Base-by-base conservation (phyloP, 2,113 vertebrate genomes). In the Paedocypris sp. region DNA sequence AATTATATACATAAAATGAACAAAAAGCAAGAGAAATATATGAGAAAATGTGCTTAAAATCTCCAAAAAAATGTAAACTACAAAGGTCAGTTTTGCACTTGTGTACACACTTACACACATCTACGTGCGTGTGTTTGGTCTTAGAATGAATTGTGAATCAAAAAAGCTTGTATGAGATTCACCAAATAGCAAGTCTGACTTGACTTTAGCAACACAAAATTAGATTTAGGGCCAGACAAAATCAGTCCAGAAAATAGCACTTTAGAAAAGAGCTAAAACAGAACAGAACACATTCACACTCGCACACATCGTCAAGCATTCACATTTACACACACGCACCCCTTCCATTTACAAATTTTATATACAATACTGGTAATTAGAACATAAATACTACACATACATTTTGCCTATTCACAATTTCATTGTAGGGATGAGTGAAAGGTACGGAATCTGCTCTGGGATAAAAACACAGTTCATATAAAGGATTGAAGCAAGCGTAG, bases 301-400 rank as follows among this genome's bases (percentile, higher is more conserved):
- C 79, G 83, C 80, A 79, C 71, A 76, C 79, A 73, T 64, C 54
- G 66, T 60, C 52, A 65, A 58, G 70, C 66, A 19, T 20, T 58
- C 19, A 45, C 28, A 28, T 46, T 36, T 47, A 18, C 60, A 35
- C 52, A 32, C 46, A 39, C 39, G 23, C 49, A 60, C 45, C 39
- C 51, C 47, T 59, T 59, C 49, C 64, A 50, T 73, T 76, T 73
- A 73, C 81, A 79, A 80, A 75, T 82, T 82, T 75, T 87, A 86
- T 87, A 79, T 86, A 87, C 86, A 87, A 84, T 83, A 86, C 83
- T 60, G 72, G 77, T 83, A 81, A 84, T 84, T 82, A 81, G 79
- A 84, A 87, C 86, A 87, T 86, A 87, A 87, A 84, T 81, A 87
- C 82, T 81, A 82, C 83, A 86, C 82, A 80, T 75, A 73, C 60